These are phyloP conservation scores for Oopsacas minuta DNA, from an alignment of 37 sponge, comb jelly and placozoan genomes.

Conservation along the genomic window DNA sequence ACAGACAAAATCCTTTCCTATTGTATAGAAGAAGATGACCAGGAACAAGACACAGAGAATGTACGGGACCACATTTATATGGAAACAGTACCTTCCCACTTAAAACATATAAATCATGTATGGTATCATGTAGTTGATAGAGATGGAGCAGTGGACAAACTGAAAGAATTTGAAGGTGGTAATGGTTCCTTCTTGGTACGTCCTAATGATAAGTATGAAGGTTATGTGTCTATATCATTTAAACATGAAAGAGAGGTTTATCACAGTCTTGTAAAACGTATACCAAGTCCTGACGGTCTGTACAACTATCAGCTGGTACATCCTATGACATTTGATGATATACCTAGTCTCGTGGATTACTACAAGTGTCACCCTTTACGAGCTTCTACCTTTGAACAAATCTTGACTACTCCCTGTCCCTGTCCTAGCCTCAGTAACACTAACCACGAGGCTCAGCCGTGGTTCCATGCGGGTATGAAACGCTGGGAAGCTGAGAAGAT, in stretches of 20 bases:
- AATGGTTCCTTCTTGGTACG: constrained; percentile 85
- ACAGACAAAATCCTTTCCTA: constrained; percentile 53
- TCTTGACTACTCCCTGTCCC: constrained; percentile 53
- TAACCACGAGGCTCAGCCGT: constrained; percentile 42
- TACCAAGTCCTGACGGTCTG: constrained; percentile 19
- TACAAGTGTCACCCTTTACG: constrained; percentile 73
- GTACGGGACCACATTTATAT: constrained; percentile 26
- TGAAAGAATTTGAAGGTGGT: constrained; percentile 47
- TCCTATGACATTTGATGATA: constrained; percentile 66
- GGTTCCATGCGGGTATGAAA: constrained; percentile 66
- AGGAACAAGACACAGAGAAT: constrained; percentile 43
- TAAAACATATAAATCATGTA: not conserved
- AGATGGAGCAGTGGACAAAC: constrained; percentile 54
- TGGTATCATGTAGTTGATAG: constrained; percentile 77
- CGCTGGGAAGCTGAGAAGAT: constrained; percentile 75
- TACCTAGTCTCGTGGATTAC: constrained; percentile 67
- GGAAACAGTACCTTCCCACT: not conserved
- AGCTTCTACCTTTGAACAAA: constrained; percentile 66
- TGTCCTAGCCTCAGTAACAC: constrained; percentile 33
- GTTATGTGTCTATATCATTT: constrained; percentile 80
- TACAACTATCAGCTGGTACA: constrained; percentile 74
- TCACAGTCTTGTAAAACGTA: not conserved
- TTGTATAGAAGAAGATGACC: constrained; percentile 61
- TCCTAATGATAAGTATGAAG: constrained; percentile 80
- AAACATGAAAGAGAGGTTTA: not conserved